Evolutionary conservation across 2,888 invertebrate genomes (phyloP).

Genomic region (Ashinkailepas kermadecensis): DNA sequence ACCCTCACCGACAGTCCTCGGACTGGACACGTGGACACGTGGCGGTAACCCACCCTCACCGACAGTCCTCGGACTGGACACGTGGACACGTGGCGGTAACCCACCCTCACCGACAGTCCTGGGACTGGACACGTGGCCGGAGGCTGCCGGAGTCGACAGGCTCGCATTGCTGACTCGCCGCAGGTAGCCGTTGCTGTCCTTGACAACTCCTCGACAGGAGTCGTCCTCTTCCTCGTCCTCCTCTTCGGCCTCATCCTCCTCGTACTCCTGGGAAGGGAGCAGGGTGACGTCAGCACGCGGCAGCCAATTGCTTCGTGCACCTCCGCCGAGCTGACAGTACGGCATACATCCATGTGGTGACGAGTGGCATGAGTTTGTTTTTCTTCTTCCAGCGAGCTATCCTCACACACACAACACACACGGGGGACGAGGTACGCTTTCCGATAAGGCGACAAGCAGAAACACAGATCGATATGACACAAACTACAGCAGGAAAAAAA

Average conservation of each 20-base stretch:
- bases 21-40: no score
- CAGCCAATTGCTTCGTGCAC: no score
- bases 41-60: no score
- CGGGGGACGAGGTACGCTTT: no score
- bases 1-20: no score
- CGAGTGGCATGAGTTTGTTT: no score
- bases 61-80: no score
- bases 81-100: no score
- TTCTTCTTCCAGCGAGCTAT: background rate
- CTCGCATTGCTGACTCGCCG: background rate
- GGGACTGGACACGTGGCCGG: background rate
- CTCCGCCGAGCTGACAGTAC: background rate
- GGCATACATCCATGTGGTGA: background rate
- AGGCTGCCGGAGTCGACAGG: background rate
- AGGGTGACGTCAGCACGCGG: no score
- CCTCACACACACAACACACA: background rate
- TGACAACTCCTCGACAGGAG: background rate
- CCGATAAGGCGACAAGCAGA: no score
- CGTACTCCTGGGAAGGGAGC: background rate
- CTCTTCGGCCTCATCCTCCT: background rate
- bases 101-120: background rate
- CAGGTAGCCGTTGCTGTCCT: background rate
- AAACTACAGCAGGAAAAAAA: no score
- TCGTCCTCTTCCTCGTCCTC: background rate
- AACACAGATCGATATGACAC: no score